These are phyloP conservation scores for Crenuchus spilurus DNA, from an alignment of 2,797 vertebrate species.

Conservation along the genomic window DNA sequence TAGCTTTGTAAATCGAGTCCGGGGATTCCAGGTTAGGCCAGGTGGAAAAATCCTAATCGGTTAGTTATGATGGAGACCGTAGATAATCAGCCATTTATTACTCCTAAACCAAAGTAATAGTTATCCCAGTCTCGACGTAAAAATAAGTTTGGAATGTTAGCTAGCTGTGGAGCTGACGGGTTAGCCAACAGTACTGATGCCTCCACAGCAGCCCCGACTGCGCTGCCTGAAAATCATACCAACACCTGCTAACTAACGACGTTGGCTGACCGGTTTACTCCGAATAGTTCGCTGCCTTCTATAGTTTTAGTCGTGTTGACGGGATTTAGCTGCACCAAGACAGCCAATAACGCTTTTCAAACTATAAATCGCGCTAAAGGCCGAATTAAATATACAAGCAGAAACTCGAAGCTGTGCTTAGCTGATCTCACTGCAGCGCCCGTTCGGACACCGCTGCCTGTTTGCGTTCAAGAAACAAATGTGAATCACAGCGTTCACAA, in stretches of 20 bases:
- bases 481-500: conserved; percentile 33
- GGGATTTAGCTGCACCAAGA: background rate
- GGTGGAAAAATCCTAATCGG: conserved; percentile 17
- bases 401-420: conserved; percentile 20
- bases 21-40: conserved; percentile 55
- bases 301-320: background rate
- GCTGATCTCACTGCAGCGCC: conserved; percentile 45
- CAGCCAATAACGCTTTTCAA: background rate
- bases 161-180: conserved; percentile 34
- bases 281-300: conserved; percentile 20
- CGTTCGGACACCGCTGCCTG: conserved; percentile 29
- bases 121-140: background rate
- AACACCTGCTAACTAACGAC: conserved; percentile 40
- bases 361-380: background rate
- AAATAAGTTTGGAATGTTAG: conserved; percentile 30
- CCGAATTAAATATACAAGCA: conserved; percentile 17
- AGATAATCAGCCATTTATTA: background rate
- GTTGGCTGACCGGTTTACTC: conserved; percentile 29
- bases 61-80: background rate
- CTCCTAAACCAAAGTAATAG: background rate
- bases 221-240: conserved; percentile 35
- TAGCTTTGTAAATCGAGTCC: conserved; percentile 52
- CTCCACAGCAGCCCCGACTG: conserved; percentile 13
- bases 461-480: conserved; percentile 45
- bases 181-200: conserved; percentile 27